Evolutionary conservation across 2,113 vertebrate species (phyloP), one percentile per base, ranked within the genome.

Genomic region (Tauraco erythrolophus): DNA sequence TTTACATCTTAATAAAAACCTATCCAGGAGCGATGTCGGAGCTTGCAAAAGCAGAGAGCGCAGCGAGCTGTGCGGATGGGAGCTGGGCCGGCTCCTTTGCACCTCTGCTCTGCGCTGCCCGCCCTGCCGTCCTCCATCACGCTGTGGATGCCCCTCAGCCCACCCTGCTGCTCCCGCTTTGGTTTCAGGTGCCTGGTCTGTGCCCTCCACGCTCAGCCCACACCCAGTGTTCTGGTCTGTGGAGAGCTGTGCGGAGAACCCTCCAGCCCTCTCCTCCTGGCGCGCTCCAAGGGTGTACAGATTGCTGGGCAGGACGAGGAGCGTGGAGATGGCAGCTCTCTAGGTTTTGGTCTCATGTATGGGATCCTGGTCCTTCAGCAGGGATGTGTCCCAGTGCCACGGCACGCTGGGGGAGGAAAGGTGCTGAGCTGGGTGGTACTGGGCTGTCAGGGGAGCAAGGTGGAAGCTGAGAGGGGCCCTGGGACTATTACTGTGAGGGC

Each of bases 51-150:
- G 27, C 56, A 79, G 30, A 46, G 33, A 41, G 17, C 11, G 14
- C 41, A 66, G 75, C 0, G 1, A 45, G 14, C 64, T 35, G 54
- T 31, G 53, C n/a, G 57, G 35, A 8, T 1, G 4, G 1, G 75
- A 53, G 58, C 22, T 12, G 45, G 25, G 28, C 22, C 14, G n/a
- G 41, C 9, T 37, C 37, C 41, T 88, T 17, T 61, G 56, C 33
- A n/a, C 3, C 45, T 35, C 28, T 0, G 1, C 41, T 57, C 23
- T 28, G n/a, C 0, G 0, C 50, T n/a, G n/a, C 45, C 43, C 7
- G 5, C 48, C 48, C 57, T 62, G 48, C 37, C 19, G 5, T 9
- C 24, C 61, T n/a, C 48, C 45, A 43, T 19, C 28, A 5, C 0
- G 5, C 24, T 77, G 39, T 58, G 57, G 54, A 30, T 30, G 33